These are phyloP conservation scores for Esox lucius DNA, from an alignment of 2,797 vertebrate genomes.

Conservation along the genomic window DNA sequence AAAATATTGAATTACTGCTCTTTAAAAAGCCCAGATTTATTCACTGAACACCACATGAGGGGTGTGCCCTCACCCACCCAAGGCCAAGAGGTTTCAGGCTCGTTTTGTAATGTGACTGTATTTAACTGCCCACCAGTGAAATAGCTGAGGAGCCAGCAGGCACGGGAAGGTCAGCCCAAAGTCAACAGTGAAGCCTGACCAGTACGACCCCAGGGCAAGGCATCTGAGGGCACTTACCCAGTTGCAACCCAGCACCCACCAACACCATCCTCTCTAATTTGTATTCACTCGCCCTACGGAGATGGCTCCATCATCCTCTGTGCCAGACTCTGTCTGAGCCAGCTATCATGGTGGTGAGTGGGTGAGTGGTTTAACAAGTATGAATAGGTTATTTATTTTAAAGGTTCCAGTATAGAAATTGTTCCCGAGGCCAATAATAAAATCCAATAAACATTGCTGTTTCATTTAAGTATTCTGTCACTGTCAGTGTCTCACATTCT, in stretches of 20 bases:
- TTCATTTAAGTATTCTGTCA: too few relatives aligned
- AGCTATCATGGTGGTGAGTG: constrained; percentile 17
- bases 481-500: too few relatives aligned
- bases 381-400: constrained; percentile 27
- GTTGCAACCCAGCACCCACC: constrained; percentile 45
- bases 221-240: constrained; percentile 43
- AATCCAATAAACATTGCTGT: too few relatives aligned
- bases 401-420: constrained; percentile 11
- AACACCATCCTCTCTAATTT: constrained; percentile 42
- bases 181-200: constrained; percentile 48
- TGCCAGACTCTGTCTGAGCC: constrained; percentile 19
- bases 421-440: background rate
- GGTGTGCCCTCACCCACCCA: constrained; percentile 46
- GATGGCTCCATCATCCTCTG: background rate
- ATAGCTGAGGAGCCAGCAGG: constrained; percentile 38
- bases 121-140: constrained; percentile 56
- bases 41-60: constrained; percentile 39
- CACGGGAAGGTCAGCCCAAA: constrained; percentile 59
- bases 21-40: constrained; percentile 67
- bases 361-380: constrained; percentile 41
- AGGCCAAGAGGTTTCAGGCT: constrained; percentile 49
- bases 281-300: constrained; percentile 49
- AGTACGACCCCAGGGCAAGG: constrained; percentile 43
- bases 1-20: constrained; percentile 63
- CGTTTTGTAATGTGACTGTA: constrained; percentile 51